A percentile compares a stretch with the other conserved stretches of the same genome.
These are phyloP conservation scores for Acestrorhynchus altus DNA, from an alignment of 2,797 vertebrate species.

Conservation along the genomic window DNA sequence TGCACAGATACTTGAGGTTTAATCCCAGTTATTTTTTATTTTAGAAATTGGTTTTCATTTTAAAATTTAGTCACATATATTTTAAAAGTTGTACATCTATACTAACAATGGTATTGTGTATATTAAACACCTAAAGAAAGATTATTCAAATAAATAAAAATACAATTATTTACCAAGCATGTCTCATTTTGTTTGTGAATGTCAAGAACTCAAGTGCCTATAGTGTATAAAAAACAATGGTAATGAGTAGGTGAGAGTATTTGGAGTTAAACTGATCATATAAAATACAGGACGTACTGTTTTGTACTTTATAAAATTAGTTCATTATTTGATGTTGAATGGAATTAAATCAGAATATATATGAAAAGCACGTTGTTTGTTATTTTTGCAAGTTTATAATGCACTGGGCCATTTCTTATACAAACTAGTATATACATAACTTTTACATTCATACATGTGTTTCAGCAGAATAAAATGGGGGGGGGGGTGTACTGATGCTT, in stretches of 20 bases:
- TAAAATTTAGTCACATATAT: not conserved
- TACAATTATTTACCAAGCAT: constrained; percentile 6
- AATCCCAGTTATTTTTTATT: not conserved
- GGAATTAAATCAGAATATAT: not conserved
- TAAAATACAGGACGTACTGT: not conserved
- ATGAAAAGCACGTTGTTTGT: not conserved
- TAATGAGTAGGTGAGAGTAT: not conserved
- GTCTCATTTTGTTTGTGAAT: not conserved
- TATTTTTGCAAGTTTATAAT: not conserved
- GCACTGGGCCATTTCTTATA: not conserved
- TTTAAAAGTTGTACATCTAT: not conserved
- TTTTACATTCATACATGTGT: constrained; percentile 1
- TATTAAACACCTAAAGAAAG: not conserved
- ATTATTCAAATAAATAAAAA: constrained; percentile 4
- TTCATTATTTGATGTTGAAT: not conserved
- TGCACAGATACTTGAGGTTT: not conserved
- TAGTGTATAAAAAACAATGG: not conserved
- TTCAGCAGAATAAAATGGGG: not conserved
- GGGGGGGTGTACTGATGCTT: not conserved
- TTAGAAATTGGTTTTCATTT: constrained; percentile 5
- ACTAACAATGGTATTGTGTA: not conserved
- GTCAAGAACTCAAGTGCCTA: not conserved
- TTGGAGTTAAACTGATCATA: not conserved
- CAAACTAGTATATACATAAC: not conserved
- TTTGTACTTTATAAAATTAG: not conserved